A percentile compares a stretch with the other conserved stretches of the same genome.
Conservation (phyloP, 2,113 vertebrate species). For the Corydoras sp. region DNA sequence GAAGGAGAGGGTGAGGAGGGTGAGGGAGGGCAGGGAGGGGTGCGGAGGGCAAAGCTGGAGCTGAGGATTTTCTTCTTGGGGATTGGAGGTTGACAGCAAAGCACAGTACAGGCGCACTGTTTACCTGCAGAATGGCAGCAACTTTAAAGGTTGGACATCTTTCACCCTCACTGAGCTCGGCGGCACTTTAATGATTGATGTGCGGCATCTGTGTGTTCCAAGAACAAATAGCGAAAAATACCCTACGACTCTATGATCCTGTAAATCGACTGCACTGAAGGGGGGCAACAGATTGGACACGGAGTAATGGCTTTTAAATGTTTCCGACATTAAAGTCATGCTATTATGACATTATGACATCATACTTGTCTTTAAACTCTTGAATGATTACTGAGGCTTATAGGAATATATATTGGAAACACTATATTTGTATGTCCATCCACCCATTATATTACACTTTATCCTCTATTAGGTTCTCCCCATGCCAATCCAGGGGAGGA, state of each 20-base stretch:
- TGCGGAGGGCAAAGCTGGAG: not conserved
- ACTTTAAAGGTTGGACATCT: conserved; percentile 27
- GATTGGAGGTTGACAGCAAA: conserved; percentile 30
- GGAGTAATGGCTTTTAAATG: too few species aligned
- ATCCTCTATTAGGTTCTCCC: too few species aligned
- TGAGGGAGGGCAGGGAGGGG: not conserved
- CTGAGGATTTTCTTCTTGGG: conserved; percentile 23
- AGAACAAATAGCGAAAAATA: conserved; percentile 12
- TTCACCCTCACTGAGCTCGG: conserved; percentile 11
- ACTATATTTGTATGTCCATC: too few species aligned
- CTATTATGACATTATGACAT: too few species aligned
- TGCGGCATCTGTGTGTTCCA: not conserved
- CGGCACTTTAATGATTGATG: conserved; percentile 9
- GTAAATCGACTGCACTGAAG: too few species aligned
- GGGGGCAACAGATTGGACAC: too few species aligned
- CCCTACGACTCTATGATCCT: not conserved
- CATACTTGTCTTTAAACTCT: too few species aligned
- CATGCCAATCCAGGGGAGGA: too few species aligned
- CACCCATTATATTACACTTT: too few species aligned
- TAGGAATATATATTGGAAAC: too few species aligned
- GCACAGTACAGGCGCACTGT: conserved; percentile 20
- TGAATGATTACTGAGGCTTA: too few species aligned
- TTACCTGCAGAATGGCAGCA: conserved; percentile 23
- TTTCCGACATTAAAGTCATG: too few species aligned
- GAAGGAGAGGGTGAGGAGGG: not conserved